A percentile compares a stretch with the other conserved stretches of the same genome.
Conservation (phyloP, 2,797 vertebrate genomes). For the Eleutherodactylus coqui region DNA sequence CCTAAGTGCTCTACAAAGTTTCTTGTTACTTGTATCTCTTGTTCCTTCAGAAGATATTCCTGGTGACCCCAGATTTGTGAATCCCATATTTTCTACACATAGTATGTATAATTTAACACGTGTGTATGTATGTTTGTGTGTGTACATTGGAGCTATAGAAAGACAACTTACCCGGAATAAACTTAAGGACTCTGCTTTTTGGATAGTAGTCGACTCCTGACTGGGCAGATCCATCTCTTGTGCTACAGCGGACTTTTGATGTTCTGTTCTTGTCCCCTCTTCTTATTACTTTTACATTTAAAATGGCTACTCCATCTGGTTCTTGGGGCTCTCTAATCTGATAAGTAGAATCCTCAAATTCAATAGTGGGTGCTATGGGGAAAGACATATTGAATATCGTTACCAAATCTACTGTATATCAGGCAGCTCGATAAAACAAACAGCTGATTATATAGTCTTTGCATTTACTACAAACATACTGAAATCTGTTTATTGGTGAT, state of each 20-base stretch:
- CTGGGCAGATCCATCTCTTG: slow-evolving; percentile 96
- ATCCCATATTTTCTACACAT: no score
- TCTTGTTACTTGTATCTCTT: no score
- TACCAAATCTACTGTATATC: no score
- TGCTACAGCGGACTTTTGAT: slow-evolving; percentile 96
- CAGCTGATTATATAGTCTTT: not conserved
- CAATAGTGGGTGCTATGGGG: slow-evolving; percentile 89
- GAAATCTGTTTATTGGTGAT: not conserved
- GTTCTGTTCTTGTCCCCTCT: slow-evolving; percentile 92
- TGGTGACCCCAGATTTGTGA: no score
- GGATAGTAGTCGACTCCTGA: slow-evolving; percentile 97
- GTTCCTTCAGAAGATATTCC: no score
- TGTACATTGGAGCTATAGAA: no score
- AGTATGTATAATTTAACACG: no score
- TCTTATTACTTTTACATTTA: slow-evolving; percentile 88
- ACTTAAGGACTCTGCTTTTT: slow-evolving; percentile 92
- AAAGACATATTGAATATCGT: not conserved
- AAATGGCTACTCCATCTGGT: slow-evolving; percentile 84
- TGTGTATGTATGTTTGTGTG: no score
- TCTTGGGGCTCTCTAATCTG: slow-evolving; percentile 92
- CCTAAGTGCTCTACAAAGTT: no score
- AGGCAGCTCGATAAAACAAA: not conserved
- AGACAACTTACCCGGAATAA: slow-evolving; percentile 85
- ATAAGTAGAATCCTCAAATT: slow-evolving; percentile 91
- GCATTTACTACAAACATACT: not conserved